Evolutionary conservation across 2,888 invertebrate genomes (phyloP), one percentile per base, ranked within the genome.

Genomic region (Conus canariensis): DNA sequence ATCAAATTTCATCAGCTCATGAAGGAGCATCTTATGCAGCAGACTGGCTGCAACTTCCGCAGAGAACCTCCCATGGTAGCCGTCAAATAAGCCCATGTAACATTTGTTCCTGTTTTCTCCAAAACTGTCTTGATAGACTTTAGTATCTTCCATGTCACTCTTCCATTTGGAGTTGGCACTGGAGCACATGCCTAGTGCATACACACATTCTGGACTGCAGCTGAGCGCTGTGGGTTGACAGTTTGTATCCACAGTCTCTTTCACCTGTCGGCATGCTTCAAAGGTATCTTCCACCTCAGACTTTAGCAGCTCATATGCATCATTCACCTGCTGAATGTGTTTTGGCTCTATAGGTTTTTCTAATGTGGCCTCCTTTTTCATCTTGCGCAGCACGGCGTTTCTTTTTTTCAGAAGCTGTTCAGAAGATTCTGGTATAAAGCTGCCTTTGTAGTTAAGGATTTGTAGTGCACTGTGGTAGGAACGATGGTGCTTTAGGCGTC

Each of bases 1-100:
- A 90, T 96, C 96, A 93, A 96, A 96, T 88, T 95, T 95, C 56
- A 93, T 91, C 94, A 96, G 94, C 91, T 96, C 95, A 80, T 93
- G 93, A 19, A 96, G 92, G 22, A 96, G 91, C 25, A 95, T 92
- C 89, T 94, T 94, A 91, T 96, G 96, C 10, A 96, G 90, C 90
- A 96, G 95, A 85, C 93, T 93, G 9, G 95, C 94, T 0, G 95
- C 95, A 19, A 95, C 93, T 87, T 95, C 94, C 0, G 96, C 95
- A 80, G 96, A 95, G 92, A 94, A 95, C 77, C 93, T 88, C 4
- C 96, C 96, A 93, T 95, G 94, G 90, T 96, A 94, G 8, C 96
- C 96, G 91, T 96, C 96, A 92, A 95, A 96, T 9, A 96, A 64
- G 0, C 93, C 96, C 87, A 95, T 90, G 88, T 94, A 96, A 90